These are phyloP conservation scores for Mus caroli DNA, from an alignment of 2,797 vertebrate species.

Conservation along the genomic window DNA sequence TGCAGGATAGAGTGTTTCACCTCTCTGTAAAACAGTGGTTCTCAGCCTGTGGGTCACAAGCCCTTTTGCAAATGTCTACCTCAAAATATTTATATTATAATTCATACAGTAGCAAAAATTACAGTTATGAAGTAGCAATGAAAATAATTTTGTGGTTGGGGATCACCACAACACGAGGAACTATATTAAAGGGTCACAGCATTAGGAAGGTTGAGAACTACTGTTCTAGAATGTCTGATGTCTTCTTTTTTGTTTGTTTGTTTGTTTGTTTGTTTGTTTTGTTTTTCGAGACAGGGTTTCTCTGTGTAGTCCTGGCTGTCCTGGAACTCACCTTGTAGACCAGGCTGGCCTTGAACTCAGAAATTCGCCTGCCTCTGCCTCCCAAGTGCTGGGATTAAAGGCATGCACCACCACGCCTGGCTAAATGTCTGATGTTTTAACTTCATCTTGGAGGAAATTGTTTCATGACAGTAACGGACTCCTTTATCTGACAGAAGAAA, in stretches of 20 bases:
- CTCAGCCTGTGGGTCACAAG: background rate
- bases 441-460: background rate
- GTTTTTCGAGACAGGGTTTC: no score
- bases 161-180: background rate
- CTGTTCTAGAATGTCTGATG: background rate
- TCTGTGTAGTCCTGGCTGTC: no score
- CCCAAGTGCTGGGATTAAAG: no score
- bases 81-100: background rate
- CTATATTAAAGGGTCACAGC: background rate
- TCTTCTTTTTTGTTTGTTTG: no score
- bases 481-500: background rate
- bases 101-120: background rate
- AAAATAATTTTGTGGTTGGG: background rate
- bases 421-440: background rate
- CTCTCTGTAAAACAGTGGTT: background rate
- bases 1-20: background rate
- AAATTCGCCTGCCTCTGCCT: no score
- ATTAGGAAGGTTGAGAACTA: background rate
- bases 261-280: no score
- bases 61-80: background rate
- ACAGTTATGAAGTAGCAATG: background rate
- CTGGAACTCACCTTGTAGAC: no score
- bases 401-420: no score
- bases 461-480: background rate
- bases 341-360: no score